A percentile compares a stretch with the other conserved stretches of the same genome.
phyloP scores from a whole-genome alignment of 2,888 invertebrate species.

The Mesorhabditis sp. region DNA sequence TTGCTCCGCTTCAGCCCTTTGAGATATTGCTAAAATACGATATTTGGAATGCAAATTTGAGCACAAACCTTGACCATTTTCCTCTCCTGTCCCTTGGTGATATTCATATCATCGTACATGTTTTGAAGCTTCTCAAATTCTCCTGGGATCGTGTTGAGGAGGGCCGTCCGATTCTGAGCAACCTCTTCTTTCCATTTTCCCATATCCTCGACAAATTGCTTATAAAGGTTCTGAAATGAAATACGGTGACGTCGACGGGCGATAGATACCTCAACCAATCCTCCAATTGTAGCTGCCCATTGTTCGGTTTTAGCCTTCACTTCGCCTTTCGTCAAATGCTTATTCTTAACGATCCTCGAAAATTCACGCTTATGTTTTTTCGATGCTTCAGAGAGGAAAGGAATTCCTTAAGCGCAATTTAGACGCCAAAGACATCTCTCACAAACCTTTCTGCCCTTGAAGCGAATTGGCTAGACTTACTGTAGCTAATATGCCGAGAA shows the following conservation, averaged over 20 bases:
- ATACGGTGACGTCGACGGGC: too few relatives aligned
- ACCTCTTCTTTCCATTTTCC: conserved; percentile 20
- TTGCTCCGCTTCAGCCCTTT: too few relatives aligned
- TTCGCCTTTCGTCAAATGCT: conserved; percentile 22
- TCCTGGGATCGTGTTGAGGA: conserved; percentile 20
- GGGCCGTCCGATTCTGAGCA: conserved; percentile 20
- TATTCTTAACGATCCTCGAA: conserved; percentile 24
- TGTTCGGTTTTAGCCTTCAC: conserved; percentile 19
- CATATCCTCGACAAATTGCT: conserved; percentile 21
- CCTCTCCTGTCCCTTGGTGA: conserved; percentile 13
- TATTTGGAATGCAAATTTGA: too few relatives aligned
- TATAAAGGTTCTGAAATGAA: conserved; percentile 21
- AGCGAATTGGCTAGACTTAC: too few relatives aligned
- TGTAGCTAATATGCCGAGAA: too few relatives aligned
- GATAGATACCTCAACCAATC: too few relatives aligned
- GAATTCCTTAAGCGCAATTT: neutral
- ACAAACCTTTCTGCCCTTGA: too few relatives aligned
- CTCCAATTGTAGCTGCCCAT: conserved; percentile 29
- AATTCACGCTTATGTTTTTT: conserved; percentile 20
- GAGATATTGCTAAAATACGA: too few relatives aligned
- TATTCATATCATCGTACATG: conserved; percentile 22
- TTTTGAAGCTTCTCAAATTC: conserved; percentile 17
- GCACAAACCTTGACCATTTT: conserved; percentile 14
- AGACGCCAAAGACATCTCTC: too few relatives aligned
- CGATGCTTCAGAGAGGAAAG: conserved; percentile 28